A percentile compares a stretch with the other conserved stretches of the same genome.
Evolutionary conservation across 1,140 invertebrate genomes (phyloP).

Genomic region (Dreissena polymorpha): DNA sequence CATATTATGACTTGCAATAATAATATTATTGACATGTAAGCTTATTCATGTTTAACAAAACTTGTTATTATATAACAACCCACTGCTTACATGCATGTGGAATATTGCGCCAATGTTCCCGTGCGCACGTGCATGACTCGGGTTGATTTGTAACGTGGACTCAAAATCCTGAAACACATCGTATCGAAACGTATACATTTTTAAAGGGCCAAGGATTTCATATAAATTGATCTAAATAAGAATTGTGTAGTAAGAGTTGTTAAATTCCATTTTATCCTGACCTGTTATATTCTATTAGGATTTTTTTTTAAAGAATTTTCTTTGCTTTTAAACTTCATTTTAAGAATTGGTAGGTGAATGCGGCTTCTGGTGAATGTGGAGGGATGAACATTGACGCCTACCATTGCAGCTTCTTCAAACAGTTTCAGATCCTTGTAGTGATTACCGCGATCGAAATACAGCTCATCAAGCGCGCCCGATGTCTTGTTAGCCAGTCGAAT

Average conservation of each 20-base stretch:
- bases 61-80: no score
- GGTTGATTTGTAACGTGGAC: constrained; percentile 6
- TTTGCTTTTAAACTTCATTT: background rate
- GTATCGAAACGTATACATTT: background rate
- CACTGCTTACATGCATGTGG: constrained; percentile 36
- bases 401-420: constrained; percentile 16
- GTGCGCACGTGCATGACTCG: constrained; percentile 4
- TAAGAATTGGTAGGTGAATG: background rate
- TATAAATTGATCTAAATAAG: background rate
- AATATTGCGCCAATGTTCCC: constrained; percentile 40
- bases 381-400: background rate
- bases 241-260: background rate
- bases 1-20: no score
- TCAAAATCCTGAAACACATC: constrained; percentile 42
- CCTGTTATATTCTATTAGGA: background rate
- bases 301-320: background rate
- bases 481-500: background rate
- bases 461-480: background rate
- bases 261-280: background rate
- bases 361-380: no score
- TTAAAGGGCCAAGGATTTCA: no score
- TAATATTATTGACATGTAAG: no score
- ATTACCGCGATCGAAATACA: constrained; percentile 22
- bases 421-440: constrained; percentile 31
- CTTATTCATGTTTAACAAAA: no score